These are phyloP conservation scores for Psophia crepitans DNA, from an alignment of 2,113 vertebrate species.

Conservation along the genomic window DNA sequence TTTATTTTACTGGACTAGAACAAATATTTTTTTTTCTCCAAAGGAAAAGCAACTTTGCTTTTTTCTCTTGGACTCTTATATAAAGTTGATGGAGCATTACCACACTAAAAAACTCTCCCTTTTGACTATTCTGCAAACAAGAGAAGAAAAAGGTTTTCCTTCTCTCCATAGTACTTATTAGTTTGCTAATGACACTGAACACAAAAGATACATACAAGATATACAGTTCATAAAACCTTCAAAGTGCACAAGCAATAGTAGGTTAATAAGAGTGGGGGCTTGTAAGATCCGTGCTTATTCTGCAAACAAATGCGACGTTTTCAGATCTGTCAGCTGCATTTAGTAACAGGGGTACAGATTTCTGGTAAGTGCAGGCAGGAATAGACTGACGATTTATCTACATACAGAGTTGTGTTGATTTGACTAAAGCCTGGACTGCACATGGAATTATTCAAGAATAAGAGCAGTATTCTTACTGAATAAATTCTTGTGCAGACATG, in stretches of 20 bases:
- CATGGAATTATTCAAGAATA: slow-evolving; percentile 25
- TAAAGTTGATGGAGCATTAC: background rate
- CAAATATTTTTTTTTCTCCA: background rate
- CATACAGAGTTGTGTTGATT: background rate
- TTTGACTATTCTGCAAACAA: background rate
- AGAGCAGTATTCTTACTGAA: slow-evolving; percentile 5
- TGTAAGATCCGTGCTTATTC: background rate
- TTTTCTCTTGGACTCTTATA: background rate
- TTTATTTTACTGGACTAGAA: background rate
- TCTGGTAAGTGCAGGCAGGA: background rate
- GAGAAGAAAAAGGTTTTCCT: background rate
- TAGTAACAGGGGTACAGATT: background rate
- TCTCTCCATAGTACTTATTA: background rate
- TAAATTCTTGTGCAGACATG: background rate
- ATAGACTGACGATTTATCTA: background rate
- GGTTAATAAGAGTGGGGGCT: background rate
- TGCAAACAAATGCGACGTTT: background rate
- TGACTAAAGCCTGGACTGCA: slow-evolving; percentile 18
- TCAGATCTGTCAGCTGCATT: slow-evolving; percentile 1
- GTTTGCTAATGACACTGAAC: background rate
- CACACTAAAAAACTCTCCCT: background rate
- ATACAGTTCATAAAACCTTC: background rate
- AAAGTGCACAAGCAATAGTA: background rate
- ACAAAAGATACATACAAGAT: background rate
- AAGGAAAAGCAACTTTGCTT: background rate